phyloP scores from a whole-genome alignment of 2,797 vertebrate species.

The Melanotaenia boesemani region DNA sequence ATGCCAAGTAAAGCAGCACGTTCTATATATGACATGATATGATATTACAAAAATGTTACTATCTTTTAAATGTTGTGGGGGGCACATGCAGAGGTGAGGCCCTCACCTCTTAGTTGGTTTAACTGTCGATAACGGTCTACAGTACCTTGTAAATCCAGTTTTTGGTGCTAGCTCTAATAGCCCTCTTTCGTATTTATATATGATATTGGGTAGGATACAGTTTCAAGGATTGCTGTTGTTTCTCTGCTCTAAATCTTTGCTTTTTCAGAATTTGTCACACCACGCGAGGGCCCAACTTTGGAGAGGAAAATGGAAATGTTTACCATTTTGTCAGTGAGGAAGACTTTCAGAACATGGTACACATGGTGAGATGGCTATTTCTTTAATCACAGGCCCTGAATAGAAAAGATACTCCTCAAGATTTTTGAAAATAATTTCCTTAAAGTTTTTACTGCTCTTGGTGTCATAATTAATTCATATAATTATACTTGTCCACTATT shows the following conservation, averaged over 20 bases:
- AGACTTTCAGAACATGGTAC: constrained; percentile 87
- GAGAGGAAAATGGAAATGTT: constrained; percentile 90
- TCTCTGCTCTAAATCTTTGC: constrained; percentile 5
- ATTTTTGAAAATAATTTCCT: constrained; percentile 8
- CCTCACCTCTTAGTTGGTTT: constrained; percentile 10
- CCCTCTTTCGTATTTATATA: constrained; percentile 16
- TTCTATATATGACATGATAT: not conserved
- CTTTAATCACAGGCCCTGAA: not conserved
- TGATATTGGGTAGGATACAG: constrained; percentile 3
- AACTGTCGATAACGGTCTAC: constrained; percentile 19
- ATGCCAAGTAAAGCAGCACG: not conserved
- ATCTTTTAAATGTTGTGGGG: too few relatives aligned
- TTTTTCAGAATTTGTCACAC: constrained; percentile 89
- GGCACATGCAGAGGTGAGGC: not conserved
- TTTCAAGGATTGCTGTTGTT: constrained; percentile 1
- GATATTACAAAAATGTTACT: not conserved
- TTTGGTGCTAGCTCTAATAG: not conserved
- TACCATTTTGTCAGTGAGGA: constrained; percentile 91
- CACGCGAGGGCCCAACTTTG: constrained; percentile 88
- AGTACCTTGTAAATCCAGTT: not conserved
- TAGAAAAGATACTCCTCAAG: not conserved
- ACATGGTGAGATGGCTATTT: constrained; percentile 77
- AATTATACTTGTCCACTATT: not conserved
- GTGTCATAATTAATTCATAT: constrained; percentile 1
- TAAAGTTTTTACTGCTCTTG: not conserved